Evolutionary conservation across 2,113 vertebrate species (phyloP).

Genomic region (Nestor notabilis): DNA sequence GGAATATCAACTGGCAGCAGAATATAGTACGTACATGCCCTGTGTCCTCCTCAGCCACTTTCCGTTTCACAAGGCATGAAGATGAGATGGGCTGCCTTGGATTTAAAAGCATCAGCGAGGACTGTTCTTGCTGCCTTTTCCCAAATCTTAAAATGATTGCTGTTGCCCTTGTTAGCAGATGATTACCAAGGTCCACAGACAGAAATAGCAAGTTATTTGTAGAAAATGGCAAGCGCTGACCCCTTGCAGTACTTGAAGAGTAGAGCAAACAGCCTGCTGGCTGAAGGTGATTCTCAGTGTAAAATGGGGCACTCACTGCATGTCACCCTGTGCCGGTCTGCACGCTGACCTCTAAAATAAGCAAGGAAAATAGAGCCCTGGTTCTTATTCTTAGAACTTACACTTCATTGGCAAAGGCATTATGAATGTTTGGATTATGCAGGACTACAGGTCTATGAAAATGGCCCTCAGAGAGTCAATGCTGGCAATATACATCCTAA

Average conservation of each 20-base stretch:
- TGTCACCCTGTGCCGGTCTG: neutral
- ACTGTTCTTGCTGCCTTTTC: neutral
- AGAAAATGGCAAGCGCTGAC: neutral
- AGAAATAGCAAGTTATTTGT: conserved; percentile 19
- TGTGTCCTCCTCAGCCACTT: neutral
- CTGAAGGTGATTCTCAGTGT: neutral
- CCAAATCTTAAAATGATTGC: neutral
- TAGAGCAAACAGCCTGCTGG: neutral
- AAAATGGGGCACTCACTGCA: neutral
- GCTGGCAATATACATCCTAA: neutral
- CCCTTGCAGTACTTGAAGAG: neutral
- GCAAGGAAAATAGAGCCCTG: neutral
- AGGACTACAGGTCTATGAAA: neutral
- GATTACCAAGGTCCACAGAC: neutral
- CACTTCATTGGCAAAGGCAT: neutral
- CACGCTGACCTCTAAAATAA: neutral
- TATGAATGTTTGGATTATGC: neutral
- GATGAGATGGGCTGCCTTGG: neutral
- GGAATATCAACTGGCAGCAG: neutral
- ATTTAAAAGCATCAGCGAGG: neutral
- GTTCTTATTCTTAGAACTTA: neutral
- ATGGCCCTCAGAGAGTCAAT: neutral
- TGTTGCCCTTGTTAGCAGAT: neutral
- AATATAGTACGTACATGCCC: neutral
- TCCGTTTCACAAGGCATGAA: neutral